phyloP scores from a whole-genome alignment of 2,113 vertebrate species.

The Coryphaenoides rupestris region DNA sequence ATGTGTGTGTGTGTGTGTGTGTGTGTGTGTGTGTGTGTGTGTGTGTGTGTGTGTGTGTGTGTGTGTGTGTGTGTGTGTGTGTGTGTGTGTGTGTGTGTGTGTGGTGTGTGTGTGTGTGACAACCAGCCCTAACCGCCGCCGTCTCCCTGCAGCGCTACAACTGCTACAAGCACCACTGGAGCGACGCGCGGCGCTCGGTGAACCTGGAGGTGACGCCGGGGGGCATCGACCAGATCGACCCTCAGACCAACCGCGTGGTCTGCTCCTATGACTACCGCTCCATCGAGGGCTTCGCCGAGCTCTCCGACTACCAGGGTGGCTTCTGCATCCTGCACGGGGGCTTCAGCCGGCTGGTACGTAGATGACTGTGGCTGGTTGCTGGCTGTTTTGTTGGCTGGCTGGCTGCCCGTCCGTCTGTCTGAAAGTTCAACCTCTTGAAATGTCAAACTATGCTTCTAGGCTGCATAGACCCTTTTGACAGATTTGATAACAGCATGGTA shows the following conservation, averaged over 20 bases:
- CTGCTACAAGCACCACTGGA: slow-evolving; percentile 99
- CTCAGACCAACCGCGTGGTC: slow-evolving; percentile 87
- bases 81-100: too few species aligned
- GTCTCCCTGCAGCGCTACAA: slow-evolving; percentile 81
- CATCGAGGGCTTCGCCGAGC: slow-evolving; percentile 94
- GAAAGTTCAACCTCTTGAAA: too few species aligned
- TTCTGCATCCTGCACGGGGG: slow-evolving; percentile 95
- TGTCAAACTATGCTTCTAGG: too few species aligned
- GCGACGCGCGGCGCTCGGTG: slow-evolving; percentile 83
- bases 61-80: too few species aligned
- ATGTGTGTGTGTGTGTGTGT: too few species aligned
- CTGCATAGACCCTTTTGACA: not conserved
- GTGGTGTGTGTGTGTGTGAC: too few species aligned
- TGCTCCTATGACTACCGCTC: slow-evolving; percentile 98
- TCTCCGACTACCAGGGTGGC: slow-evolving; percentile 91
- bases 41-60: too few species aligned
- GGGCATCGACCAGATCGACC: slow-evolving; percentile 95
- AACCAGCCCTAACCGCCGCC: too few species aligned
- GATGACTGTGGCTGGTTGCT: not conserved
- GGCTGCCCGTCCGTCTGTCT: not conserved
- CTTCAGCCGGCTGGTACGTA: slow-evolving; percentile 91
- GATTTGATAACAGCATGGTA: too few species aligned
- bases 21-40: too few species aligned
- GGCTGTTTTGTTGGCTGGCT: not conserved
- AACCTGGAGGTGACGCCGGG: slow-evolving; percentile 95